Conservation (phyloP, 2,113 vertebrate genomes). For the Pipra filicauda region DNA sequence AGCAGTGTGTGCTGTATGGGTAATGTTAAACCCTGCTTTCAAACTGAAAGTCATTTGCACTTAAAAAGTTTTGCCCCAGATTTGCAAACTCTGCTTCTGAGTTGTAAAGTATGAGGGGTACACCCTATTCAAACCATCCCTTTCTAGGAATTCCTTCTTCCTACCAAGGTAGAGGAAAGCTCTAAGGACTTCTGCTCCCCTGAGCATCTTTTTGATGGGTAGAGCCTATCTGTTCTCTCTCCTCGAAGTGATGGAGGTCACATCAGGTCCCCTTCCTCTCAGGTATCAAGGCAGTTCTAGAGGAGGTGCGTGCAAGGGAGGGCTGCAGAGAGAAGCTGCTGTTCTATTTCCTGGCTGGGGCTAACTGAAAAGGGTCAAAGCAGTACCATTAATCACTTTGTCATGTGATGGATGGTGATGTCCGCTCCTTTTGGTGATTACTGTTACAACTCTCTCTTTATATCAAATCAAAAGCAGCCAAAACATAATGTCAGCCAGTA, state of each 20-base stretch:
- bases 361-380: background rate
- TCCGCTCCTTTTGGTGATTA: background rate
- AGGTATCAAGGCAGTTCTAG: background rate
- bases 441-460: background rate
- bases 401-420: background rate
- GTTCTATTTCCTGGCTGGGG: background rate
- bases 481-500: background rate
- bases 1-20: fast-evolving
- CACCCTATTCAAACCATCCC: background rate
- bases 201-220: background rate
- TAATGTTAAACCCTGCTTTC: background rate
- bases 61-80: background rate
- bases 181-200: background rate
- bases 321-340: background rate
- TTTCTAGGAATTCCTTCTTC: background rate
- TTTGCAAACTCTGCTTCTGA: background rate
- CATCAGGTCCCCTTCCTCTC: background rate
- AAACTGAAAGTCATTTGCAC: background rate
- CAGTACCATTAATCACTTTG: background rate
- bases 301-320: background rate
- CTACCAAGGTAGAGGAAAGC: background rate
- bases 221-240: fast-evolving
- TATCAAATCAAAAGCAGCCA: background rate
- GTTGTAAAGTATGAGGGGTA: background rate
- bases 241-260: background rate